Evolutionary conservation across 2,113 vertebrate species (phyloP).

Genomic region (Brachypodius melanocephalos): DNA sequence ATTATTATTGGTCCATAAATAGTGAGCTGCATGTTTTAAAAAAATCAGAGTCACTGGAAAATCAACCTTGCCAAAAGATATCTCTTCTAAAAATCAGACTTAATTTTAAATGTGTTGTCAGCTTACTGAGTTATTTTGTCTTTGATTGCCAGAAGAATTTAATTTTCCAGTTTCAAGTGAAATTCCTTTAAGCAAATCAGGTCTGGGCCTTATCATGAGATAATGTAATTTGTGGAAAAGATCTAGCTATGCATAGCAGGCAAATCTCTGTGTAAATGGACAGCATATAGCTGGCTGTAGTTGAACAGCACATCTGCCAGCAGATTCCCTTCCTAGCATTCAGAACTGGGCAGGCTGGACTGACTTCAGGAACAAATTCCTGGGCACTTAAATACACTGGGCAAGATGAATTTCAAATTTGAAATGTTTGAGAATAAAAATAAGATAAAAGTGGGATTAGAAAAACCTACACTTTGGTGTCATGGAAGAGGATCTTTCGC

Average conservation of each 20-base stretch:
- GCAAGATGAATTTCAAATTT: neutral
- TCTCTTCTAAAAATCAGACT: slow-evolving; percentile 29
- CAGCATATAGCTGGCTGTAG: neutral
- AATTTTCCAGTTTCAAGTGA: neutral
- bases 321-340: neutral
- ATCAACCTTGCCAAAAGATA: slow-evolving; percentile 20
- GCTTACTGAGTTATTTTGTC: slow-evolving; percentile 10
- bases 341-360: neutral
- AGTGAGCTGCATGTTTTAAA: neutral
- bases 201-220: neutral
- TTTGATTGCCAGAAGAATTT: slow-evolving; percentile 5
- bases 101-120: slow-evolving; percentile 34
- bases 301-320: neutral
- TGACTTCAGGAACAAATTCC: neutral
- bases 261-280: neutral
- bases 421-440: neutral
- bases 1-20: neutral
- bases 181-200: slow-evolving; percentile 2
- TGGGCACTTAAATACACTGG: neutral
- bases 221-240: neutral
- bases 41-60: neutral
- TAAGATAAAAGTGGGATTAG: neutral
- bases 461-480: neutral
- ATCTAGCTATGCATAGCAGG: neutral
- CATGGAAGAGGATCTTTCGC: neutral